Percentiles rank a stretch among this genome's conserved stretches.
These are phyloP conservation scores for Zophobas atratus DNA, from an alignment of 1,140 invertebrate species.

Conservation along the genomic window DNA sequence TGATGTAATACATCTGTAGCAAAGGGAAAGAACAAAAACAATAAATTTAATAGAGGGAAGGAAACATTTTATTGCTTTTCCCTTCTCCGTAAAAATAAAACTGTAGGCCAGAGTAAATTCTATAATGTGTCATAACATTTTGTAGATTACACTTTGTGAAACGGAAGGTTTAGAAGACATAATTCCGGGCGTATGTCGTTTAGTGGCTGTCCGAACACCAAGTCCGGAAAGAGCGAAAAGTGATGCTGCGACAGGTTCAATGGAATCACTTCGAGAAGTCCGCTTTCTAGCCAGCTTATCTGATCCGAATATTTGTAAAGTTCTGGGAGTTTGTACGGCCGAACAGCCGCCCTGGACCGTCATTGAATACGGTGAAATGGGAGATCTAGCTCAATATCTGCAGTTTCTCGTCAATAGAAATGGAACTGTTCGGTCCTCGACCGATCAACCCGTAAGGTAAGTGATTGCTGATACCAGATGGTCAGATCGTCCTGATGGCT, in stretches of 20 bases:
- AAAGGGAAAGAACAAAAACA: neutral
- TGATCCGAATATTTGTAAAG: conserved; percentile 82
- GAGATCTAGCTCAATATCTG: conserved; percentile 86
- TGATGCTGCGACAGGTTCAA: conserved; percentile 61
- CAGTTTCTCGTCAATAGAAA: conserved; percentile 68
- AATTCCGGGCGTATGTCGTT: conserved; percentile 66
- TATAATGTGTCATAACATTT: conserved; percentile 48
- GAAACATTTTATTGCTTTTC: conserved; percentile 15
- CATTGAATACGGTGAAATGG: conserved; percentile 85
- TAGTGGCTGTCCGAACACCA: conserved; percentile 71
- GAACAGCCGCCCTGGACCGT: conserved; percentile 80
- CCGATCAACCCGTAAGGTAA: conserved; percentile 64
- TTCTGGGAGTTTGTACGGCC: conserved; percentile 78
- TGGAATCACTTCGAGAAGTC: conserved; percentile 76
- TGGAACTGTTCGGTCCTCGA: conserved; percentile 60
- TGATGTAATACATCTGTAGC: too few relatives aligned
- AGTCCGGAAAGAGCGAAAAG: conserved; percentile 63
- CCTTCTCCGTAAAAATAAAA: neutral
- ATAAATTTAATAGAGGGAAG: conserved; percentile 30
- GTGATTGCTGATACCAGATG: conserved; percentile 41
- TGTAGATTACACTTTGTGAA: conserved; percentile 73
- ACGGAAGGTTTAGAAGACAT: conserved; percentile 70
- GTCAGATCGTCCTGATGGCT: conserved; percentile 7
- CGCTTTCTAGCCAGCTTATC: conserved; percentile 81
- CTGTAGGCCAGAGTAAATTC: neutral